phyloP scores from a whole-genome alignment of 2,888 invertebrate species.

The Eurytoma californica region DNA sequence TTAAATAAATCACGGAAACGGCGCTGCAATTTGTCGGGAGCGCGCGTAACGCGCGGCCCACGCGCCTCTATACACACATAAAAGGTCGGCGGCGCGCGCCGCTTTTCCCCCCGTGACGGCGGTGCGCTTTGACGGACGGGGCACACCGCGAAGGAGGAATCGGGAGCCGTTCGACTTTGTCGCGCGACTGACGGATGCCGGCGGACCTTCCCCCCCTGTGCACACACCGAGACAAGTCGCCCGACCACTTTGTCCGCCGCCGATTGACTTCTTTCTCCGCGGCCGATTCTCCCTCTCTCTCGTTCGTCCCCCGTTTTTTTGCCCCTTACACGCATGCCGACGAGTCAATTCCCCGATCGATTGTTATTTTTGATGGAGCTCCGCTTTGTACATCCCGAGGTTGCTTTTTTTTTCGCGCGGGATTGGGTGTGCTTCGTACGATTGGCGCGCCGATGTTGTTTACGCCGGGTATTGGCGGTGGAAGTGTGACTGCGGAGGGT shows the following conservation, averaged over 20 bases:
- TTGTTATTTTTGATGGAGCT: too few species aligned
- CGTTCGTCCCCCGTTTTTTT: conserved; percentile 7
- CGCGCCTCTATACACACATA: not conserved
- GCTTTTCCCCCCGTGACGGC: not conserved
- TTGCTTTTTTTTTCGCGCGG: too few species aligned
- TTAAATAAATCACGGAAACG: conserved; percentile 44
- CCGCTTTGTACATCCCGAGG: not conserved
- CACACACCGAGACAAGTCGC: conserved; percentile 64
- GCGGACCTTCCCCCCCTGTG: not conserved
- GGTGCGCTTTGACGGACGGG: conserved; percentile 27
- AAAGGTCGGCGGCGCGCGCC: not conserved
- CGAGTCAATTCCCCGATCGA: conserved; percentile 47
- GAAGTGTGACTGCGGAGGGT: too few species aligned
- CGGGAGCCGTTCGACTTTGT: conserved; percentile 36
- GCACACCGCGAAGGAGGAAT: conserved; percentile 24
- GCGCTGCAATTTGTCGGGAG: conserved; percentile 49
- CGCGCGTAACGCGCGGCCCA: conserved; percentile 12
- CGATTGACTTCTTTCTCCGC: conserved; percentile 47
- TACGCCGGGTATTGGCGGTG: not conserved
- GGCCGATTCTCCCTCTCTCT: conserved; percentile 34
- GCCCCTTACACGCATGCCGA: not conserved
- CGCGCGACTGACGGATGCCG: conserved; percentile 44
- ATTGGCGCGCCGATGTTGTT: not conserved
- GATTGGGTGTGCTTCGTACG: not conserved
- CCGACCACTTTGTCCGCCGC: conserved; percentile 71